Evolutionary conservation across 2,888 invertebrate genomes (phyloP).

Genomic region (Agrochola lota): DNA sequence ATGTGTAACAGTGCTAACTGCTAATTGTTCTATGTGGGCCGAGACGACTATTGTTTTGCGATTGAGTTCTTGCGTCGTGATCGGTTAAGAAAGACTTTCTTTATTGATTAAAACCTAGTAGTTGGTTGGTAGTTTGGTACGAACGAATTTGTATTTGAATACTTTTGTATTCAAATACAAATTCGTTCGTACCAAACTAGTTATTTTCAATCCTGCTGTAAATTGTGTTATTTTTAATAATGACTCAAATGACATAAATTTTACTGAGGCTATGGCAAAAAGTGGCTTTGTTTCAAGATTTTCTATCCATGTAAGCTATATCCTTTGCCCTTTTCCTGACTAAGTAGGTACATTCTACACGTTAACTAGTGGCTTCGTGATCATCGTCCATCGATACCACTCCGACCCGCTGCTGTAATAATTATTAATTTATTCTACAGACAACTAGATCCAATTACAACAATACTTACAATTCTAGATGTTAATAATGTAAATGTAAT

Average conservation of each 20-base stretch:
- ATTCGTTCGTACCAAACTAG: too few relatives aligned
- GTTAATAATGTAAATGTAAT: not conserved
- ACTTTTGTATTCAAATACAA: too few relatives aligned
- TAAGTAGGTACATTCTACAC: not conserved
- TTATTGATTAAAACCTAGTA: not conserved
- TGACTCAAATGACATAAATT: not conserved
- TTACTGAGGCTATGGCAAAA: not conserved
- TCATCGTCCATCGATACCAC: not conserved
- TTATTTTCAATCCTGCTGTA: not conserved
- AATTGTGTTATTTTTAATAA: not conserved
- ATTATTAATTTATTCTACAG: too few relatives aligned
- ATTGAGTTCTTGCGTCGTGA: not conserved
- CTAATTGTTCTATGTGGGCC: conserved; percentile 34
- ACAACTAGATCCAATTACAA: too few relatives aligned
- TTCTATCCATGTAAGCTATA: not conserved
- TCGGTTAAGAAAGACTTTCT: not conserved
- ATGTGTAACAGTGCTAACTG: conserved; percentile 5
- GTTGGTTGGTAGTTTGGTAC: not conserved
- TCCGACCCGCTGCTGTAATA: not conserved
- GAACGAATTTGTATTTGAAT: too few relatives aligned
- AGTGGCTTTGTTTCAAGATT: not conserved
- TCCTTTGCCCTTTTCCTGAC: not conserved
- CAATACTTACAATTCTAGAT: too few relatives aligned
- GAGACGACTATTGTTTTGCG: not conserved
- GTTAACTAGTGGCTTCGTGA: not conserved